These are phyloP conservation scores for Tenthredo amoena DNA, from an alignment of 2,888 invertebrate genomes.

Conservation along the genomic window DNA sequence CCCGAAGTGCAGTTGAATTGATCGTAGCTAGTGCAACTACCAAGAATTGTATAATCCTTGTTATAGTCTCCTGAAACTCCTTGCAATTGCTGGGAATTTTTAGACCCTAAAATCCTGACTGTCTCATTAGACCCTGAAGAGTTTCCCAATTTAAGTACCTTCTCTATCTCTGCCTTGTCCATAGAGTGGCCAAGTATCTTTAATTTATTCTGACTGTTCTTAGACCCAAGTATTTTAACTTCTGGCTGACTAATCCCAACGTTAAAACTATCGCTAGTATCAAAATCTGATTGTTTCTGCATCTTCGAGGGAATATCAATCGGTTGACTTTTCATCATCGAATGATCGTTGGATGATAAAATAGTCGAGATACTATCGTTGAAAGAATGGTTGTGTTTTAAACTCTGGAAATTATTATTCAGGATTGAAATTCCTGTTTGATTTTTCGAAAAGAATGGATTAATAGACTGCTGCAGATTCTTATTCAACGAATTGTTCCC, in stretches of 20 bases:
- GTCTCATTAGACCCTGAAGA: slow-evolving; percentile 55
- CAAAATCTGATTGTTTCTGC: not conserved
- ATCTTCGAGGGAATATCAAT: not conserved
- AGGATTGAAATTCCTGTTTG: not conserved
- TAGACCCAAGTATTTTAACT: slow-evolving; percentile 60
- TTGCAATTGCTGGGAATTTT: slow-evolving; percentile 58
- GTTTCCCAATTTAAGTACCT: slow-evolving; percentile 21
- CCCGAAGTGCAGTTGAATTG: slow-evolving; percentile 52
- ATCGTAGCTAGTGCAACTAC: slow-evolving; percentile 67
- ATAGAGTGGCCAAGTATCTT: slow-evolving; percentile 55
- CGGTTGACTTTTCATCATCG: not conserved
- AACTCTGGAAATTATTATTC: not conserved
- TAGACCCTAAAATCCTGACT: slow-evolving; percentile 67
- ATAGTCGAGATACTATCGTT: not conserved
- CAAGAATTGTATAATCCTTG: slow-evolving; percentile 69
- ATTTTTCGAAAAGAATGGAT: not conserved
- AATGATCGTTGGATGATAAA: not conserved
- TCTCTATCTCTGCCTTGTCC: slow-evolving; percentile 49
- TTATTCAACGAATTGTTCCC: not conserved
- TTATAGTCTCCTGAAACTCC: slow-evolving; percentile 64
- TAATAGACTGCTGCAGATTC: not conserved
- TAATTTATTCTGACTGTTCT: slow-evolving; percentile 51
- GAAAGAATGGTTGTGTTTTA: not conserved
- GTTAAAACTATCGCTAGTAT: not conserved
- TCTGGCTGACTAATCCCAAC: slow-evolving; percentile 62